Base-by-base conservation (phyloP, 2,888 invertebrate species). In the Ennomos fuscantarius region DNA sequence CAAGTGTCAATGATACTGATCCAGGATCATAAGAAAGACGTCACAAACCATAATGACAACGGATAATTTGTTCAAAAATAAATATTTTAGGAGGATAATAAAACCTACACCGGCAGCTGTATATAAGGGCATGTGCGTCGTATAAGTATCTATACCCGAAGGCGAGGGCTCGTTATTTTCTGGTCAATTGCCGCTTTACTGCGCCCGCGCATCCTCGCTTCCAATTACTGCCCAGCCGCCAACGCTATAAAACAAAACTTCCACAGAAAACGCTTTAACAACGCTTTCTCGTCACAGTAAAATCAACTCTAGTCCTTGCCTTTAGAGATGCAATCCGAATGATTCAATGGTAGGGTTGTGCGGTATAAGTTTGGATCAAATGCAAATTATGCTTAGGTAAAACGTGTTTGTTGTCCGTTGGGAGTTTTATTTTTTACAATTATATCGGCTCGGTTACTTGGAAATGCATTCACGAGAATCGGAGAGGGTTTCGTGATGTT, bases 181-280 rank as follows among this genome's bases (percentile, higher is more conserved):
- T 92, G 92, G 91, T 91, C 91, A 88, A 91, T 90, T 89, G 91
- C 89, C 83, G 86, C 84, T 90, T 89, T 91, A 89, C 83, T 79
- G 89, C 89, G 91, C 82, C 86, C 84, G 90, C 89, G 91, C 92
- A 92, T 91, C 91, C 87, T 87, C 84, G 82, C 89, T 84, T 91
- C 91, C 90, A 91, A 92, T 92, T 92, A 92, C 85, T 78, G 81
- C 79, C 79, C 87, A 82, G 91, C 91, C 92, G 91, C 89, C 89
- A 88, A 80, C 82, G 84, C 86, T 75, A 90, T 92, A 91, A 91
- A 92, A 84, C 64, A 60, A 57, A 63, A 48, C 62, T 48, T 36
- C 55, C 65, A 47, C 43, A 13, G 56, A 58, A 78, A 72, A 81
- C 56, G 74, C 31, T 74, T 43, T 72, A 85, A 69, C 62, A 44